Conservation (phyloP, 2,888 invertebrate species). For the Tenthredo distinguenda region DNA sequence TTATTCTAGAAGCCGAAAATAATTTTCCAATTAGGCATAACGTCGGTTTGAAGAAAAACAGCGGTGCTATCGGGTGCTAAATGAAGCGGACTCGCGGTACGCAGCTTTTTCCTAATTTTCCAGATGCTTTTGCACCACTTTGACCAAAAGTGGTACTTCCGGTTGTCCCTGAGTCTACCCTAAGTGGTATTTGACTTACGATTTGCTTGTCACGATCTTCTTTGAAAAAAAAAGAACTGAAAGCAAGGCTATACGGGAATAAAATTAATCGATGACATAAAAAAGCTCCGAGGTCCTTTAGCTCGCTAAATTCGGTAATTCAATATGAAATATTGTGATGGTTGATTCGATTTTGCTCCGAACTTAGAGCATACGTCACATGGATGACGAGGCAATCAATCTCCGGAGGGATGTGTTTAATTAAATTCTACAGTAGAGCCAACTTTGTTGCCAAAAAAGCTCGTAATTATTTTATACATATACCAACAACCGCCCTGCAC, state of each 20-base stretch:
- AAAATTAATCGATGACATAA: not conserved
- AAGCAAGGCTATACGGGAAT: not conserved
- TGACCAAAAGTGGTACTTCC: slow-evolving; percentile 45
- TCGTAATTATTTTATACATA: slow-evolving; percentile 18
- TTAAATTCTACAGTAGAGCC: slow-evolving; percentile 22
- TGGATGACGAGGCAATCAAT: slow-evolving; percentile 22
- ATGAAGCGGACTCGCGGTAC: no score
- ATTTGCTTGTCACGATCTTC: slow-evolving; percentile 4
- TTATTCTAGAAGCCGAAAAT: not conserved
- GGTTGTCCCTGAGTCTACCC: slow-evolving; percentile 21
- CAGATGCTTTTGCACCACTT: slow-evolving; percentile 27
- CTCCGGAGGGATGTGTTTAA: slow-evolving; percentile 2
- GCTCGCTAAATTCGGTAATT: not conserved
- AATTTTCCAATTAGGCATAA: not conserved
- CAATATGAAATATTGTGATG: not conserved
- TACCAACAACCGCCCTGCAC: not conserved
- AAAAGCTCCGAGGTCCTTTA: not conserved
- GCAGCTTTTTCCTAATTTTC: slow-evolving; percentile 9
- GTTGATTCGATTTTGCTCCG: not conserved
- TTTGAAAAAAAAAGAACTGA: not conserved
- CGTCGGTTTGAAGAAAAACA: not conserved
- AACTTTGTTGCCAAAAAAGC: slow-evolving; percentile 32
- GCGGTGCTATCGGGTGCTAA: not conserved
- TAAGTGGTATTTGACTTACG: slow-evolving; percentile 32
- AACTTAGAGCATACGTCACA: not conserved